Conservation (phyloP, 2,113 vertebrate genomes). For the Amphiprion percula region DNA sequence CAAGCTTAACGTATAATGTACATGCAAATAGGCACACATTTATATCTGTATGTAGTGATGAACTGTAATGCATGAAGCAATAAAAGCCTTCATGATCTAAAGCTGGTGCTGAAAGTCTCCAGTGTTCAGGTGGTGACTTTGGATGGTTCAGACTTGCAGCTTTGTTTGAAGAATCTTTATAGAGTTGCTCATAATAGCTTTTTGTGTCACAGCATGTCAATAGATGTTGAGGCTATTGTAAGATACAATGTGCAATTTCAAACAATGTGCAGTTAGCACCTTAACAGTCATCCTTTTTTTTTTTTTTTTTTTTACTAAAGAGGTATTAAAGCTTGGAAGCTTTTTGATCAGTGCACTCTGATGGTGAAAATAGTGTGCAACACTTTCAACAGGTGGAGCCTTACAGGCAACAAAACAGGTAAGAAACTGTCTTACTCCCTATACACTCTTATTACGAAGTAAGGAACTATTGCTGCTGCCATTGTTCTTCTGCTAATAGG, state of each 20-base stretch:
- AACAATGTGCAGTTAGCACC: not conserved
- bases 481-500: no score
- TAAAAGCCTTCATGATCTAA: slow-evolving; percentile 36
- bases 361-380: not conserved
- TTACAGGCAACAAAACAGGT: no score
- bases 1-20: slow-evolving; percentile 49
- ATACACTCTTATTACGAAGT: no score
- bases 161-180: slow-evolving; percentile 5
- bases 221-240: not conserved
- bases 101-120: slow-evolving; percentile 21
- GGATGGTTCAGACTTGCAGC: slow-evolving; percentile 5
- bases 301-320: not conserved
- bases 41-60: slow-evolving; percentile 8
- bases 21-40: slow-evolving; percentile 52
- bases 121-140: slow-evolving; percentile 6
- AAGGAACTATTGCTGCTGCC: no score
- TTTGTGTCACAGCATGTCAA: slow-evolving; percentile 11
- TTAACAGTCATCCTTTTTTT: no score
- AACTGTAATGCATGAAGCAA: slow-evolving; percentile 14
- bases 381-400: no score
- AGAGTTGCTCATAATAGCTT: slow-evolving; percentile 26
- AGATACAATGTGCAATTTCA: slow-evolving; percentile 9
- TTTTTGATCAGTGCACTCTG: not conserved
- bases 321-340: not conserved
- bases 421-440: no score